A percentile compares a stretch with the other conserved stretches of the same genome.
These are phyloP conservation scores for Etia nguti DNA, from an alignment of 2,113 vertebrate genomes.

Conservation along the genomic window DNA sequence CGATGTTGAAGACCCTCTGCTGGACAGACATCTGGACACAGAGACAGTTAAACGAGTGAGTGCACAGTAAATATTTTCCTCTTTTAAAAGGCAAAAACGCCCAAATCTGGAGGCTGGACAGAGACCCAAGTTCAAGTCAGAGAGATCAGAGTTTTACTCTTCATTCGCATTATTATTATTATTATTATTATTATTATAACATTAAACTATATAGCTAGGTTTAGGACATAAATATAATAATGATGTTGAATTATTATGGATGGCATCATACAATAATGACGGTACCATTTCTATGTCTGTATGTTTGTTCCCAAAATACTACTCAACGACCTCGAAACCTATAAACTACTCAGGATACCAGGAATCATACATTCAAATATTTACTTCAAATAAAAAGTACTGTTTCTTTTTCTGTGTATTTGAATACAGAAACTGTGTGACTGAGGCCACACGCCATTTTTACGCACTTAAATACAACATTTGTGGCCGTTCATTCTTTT, in stretches of 20 bases:
- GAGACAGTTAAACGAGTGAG: not conserved
- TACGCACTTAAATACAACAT: too few species aligned
- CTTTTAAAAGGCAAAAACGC: not conserved
- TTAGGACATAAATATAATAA: not conserved
- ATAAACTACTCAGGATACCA: not conserved
- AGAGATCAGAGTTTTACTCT: not conserved
- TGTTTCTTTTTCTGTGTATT: not conserved
- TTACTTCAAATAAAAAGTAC: not conserved
- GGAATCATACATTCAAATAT: not conserved
- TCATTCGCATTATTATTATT: not conserved
- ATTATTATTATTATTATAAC: not conserved
- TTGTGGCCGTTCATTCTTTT: too few species aligned
- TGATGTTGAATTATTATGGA: not conserved
- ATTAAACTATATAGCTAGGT: not conserved
- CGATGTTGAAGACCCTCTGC: slow-evolving; percentile 88
- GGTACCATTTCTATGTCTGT: not conserved
- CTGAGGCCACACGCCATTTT: not conserved
- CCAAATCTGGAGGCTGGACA: not conserved
- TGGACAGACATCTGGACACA: slow-evolving; percentile 76
- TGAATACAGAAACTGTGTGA: not conserved
- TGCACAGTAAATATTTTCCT: not conserved
- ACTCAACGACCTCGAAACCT: accelerated
- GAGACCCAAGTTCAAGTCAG: not conserved
- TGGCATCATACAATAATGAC: not conserved
- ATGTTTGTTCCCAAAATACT: not conserved